These are phyloP conservation scores for Charanyca ferruginea DNA, from an alignment of 2,888 invertebrate species.

Conservation along the genomic window DNA sequence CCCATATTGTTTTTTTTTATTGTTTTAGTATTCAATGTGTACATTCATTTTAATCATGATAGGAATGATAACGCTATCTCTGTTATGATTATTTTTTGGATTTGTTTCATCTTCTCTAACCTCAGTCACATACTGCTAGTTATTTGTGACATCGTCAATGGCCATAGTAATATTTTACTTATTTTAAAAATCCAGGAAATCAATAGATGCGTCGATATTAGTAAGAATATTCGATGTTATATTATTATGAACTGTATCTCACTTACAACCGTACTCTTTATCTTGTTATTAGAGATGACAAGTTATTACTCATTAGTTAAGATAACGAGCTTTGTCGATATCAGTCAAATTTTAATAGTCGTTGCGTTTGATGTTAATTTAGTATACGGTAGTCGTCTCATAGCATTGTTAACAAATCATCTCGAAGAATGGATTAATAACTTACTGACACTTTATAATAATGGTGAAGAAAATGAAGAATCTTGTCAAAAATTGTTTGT, in stretches of 20 bases:
- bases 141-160: neutral
- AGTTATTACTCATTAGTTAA: neutral
- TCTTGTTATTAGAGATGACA: neutral
- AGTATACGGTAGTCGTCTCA: constrained; percentile 7
- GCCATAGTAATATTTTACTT: constrained; percentile 1
- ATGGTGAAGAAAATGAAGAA: neutral
- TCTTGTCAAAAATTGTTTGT: constrained; percentile 8
- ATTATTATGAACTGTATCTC: neutral
- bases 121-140: neutral
- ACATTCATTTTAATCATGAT: neutral
- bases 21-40: neutral
- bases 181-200: constrained; percentile 12
- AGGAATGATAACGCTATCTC: neutral
- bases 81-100: neutral
- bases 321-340: neutral
- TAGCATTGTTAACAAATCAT: constrained; percentile 4
- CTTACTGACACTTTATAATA: neutral
- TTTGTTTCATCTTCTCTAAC: too few species aligned
- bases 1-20: neutral
- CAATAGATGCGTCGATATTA: neutral
- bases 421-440: constrained; percentile 12
- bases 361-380: neutral
- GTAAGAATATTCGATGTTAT: neutral
- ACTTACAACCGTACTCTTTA: neutral
- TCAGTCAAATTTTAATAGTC: neutral